Evolutionary conservation across 2,888 invertebrate genomes (phyloP).

Genomic region (Agonopterix heracliana): DNA sequence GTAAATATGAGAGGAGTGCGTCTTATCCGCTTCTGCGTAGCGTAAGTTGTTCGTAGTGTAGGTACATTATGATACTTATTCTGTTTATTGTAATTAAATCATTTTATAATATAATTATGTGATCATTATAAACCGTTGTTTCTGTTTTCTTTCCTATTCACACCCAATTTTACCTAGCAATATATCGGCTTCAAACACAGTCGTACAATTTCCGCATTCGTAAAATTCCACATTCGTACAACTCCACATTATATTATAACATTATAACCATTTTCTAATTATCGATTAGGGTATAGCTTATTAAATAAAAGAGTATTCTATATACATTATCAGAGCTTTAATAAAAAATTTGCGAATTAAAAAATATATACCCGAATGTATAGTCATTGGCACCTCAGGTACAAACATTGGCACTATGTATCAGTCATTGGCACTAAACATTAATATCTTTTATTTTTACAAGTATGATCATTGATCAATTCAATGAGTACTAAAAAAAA

Average conservation of each 20-base stretch:
- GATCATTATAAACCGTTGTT: conserved; percentile 71
- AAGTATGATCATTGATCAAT: too few relatives aligned
- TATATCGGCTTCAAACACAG: not conserved
- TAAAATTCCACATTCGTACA: not conserved
- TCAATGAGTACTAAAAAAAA: too few relatives aligned
- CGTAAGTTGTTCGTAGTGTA: conserved; percentile 76
- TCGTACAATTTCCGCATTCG: too few relatives aligned
- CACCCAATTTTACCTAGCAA: not conserved
- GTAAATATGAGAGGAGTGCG: conserved; percentile 74
- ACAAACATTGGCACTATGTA: too few relatives aligned
- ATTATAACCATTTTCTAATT: not conserved
- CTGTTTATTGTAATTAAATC: conserved; percentile 78
- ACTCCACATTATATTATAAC: not conserved
- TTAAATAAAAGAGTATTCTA: too few relatives aligned
- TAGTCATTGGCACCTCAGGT: too few relatives aligned
- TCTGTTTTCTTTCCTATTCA: conserved; percentile 26
- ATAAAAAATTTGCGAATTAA: too few relatives aligned
- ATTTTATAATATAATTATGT: conserved; percentile 78
- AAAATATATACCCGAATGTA: too few relatives aligned
- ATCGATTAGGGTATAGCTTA: not conserved
- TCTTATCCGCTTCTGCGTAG: conserved; percentile 74
- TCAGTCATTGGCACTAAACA: too few relatives aligned
- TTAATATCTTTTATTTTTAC: too few relatives aligned
- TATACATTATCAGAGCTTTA: too few relatives aligned
- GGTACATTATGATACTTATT: conserved; percentile 77